A percentile compares a stretch with the other conserved stretches of the same genome.
These are phyloP conservation scores for Pomatorhinus ruficollis DNA, from an alignment of 2,113 vertebrate genomes.

Conservation along the genomic window DNA sequence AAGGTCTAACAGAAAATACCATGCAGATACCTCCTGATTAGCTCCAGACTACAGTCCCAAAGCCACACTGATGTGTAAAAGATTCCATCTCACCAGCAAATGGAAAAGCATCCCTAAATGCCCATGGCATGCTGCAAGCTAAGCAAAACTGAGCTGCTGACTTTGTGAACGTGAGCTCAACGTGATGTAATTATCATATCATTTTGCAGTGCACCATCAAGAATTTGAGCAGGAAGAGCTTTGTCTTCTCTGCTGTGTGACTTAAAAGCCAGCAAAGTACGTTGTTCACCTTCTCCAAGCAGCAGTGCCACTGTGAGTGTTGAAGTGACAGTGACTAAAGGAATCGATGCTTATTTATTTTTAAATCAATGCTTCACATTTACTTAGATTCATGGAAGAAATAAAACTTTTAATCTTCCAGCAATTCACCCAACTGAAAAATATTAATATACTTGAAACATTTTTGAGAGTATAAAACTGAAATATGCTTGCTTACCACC, in stretches of 20 bases:
- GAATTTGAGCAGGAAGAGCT: constrained; percentile 8
- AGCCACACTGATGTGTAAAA: constrained; percentile 31
- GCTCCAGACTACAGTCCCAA: not conserved
- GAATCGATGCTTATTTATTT: not conserved
- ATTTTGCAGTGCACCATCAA: constrained; percentile 5
- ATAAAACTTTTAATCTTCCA: not conserved
- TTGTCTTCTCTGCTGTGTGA: not conserved
- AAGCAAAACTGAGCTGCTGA: not conserved
- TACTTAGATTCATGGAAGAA: not conserved
- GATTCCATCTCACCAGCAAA: not conserved
- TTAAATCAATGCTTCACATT: not conserved
- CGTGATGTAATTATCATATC: constrained; percentile 12
- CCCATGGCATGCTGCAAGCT: not conserved
- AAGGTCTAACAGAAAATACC: not conserved
- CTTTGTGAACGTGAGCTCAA: not conserved
- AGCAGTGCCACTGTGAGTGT: not conserved
- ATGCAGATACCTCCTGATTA: not conserved
- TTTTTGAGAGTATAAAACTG: not conserved
- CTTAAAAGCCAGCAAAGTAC: not conserved
- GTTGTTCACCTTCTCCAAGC: not conserved
- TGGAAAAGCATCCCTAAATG: not conserved
- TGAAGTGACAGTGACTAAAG: not conserved
- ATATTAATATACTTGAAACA: not conserved
- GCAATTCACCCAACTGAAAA: not conserved
- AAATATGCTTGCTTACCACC: not conserved